A percentile compares a stretch with the other conserved stretches of the same genome.
Conservation (phyloP, 2,797 vertebrate species). For the Chrysolophus pictus region DNA sequence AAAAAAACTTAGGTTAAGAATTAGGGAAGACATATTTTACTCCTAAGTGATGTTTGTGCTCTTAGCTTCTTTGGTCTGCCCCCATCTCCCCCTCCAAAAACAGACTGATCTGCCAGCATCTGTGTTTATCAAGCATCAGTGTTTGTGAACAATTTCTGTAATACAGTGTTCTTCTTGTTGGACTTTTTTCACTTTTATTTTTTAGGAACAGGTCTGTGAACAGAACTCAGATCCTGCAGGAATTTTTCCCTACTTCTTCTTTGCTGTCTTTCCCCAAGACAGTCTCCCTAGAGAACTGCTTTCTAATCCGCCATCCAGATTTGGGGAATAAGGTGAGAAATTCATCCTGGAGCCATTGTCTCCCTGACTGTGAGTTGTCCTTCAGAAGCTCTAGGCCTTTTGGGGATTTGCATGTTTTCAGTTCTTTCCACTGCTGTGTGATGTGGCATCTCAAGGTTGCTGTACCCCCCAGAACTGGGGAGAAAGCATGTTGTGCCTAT, state of each 20-base stretch:
- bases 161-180: background rate
- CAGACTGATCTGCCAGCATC: background rate
- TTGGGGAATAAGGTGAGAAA: constrained; percentile 77
- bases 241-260: constrained; percentile 76
- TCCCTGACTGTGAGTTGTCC: background rate
- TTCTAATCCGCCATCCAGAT: constrained; percentile 68
- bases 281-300: constrained; percentile 78
- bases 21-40: background rate
- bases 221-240: constrained; percentile 74
- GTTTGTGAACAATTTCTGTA: background rate
- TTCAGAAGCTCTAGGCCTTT: background rate
- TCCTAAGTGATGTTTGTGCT: background rate
- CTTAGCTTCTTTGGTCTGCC: background rate
- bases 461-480: background rate
- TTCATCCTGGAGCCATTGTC: background rate
- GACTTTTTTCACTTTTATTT: background rate
- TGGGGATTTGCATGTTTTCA: background rate
- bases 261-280: constrained; percentile 73
- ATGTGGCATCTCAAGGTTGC: background rate
- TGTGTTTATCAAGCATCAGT: background rate
- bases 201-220: constrained; percentile 78
- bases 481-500: too few species aligned
- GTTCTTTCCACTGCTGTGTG: background rate
- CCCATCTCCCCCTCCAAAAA: background rate
- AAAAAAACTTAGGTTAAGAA: background rate